Conservation (phyloP, 2,797 vertebrate species). For the Picus viridis region DNA sequence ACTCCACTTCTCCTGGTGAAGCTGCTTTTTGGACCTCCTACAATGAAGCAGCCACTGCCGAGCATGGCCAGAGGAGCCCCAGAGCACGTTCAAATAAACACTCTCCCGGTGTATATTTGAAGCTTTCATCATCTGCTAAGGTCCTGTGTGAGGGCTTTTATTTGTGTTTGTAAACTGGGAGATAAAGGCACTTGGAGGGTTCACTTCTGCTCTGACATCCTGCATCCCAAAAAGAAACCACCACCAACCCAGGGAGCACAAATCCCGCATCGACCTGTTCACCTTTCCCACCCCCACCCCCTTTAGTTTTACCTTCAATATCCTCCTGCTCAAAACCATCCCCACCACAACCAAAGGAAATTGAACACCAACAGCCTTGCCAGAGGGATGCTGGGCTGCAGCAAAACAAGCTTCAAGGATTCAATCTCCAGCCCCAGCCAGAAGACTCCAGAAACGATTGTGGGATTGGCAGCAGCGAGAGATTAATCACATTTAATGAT, state of each 20-base stretch:
- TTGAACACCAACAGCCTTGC: neutral
- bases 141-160: neutral
- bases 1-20: conserved; percentile 14
- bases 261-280: neutral
- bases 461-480: neutral
- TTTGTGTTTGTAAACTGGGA: conserved; percentile 37
- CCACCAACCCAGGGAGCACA: neutral
- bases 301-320: neutral
- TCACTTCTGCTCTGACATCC: neutral
- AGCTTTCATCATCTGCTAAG: neutral
- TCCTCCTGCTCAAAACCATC: neutral
- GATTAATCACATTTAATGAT: conserved; percentile 34
- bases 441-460: neutral
- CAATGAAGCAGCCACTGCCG: neutral
- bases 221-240: neutral
- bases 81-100: conserved; percentile 44
- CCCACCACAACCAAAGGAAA: neutral
- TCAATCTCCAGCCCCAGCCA: neutral
- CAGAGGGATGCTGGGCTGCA: neutral
- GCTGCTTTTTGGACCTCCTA: conserved; percentile 52
- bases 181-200: conserved; percentile 16
- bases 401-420: neutral
- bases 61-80: neutral
- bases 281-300: neutral
- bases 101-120: neutral